These are phyloP conservation scores for Mythimna vitellina DNA, from an alignment of 2,888 invertebrate species.

Conservation along the genomic window DNA sequence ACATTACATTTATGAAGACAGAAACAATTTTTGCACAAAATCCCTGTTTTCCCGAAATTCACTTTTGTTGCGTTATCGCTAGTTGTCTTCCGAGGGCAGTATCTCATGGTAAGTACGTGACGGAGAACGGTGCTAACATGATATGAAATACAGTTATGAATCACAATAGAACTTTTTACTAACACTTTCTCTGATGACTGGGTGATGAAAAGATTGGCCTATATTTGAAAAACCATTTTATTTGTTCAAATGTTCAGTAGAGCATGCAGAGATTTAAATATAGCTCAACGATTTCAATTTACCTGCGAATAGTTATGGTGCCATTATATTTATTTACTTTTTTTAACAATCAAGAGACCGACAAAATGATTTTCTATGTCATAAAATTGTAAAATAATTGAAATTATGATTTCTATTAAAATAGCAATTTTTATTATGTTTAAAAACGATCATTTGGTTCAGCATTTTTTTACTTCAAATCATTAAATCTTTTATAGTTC, in stretches of 20 bases:
- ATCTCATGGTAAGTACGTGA: constrained; percentile 15
- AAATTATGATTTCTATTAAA: background rate
- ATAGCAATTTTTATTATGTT: constrained; percentile 20
- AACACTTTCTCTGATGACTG: constrained; percentile 37
- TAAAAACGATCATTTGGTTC: constrained; percentile 24
- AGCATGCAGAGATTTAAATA: constrained; percentile 18
- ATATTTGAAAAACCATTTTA: constrained; percentile 12
- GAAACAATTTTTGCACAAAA: no score
- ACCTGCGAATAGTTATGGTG: background rate
- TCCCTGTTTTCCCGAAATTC: no score
- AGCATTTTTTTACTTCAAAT: constrained; percentile 14
- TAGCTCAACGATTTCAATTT: constrained; percentile 5
- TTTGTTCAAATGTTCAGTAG: constrained; percentile 16
- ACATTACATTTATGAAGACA: no score
- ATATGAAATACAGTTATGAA: constrained; percentile 19
- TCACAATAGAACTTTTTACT: constrained; percentile 44
- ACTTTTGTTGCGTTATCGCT: no score
- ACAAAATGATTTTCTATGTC: background rate
- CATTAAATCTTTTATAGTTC: constrained; percentile 51
- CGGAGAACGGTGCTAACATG: constrained; percentile 2
- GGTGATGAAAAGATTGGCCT: background rate
- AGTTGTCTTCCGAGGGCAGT: no score
- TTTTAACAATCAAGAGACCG: constrained; percentile 10
- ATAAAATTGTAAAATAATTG: constrained; percentile 18
- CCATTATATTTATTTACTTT: constrained; percentile 12